Percentiles rank a stretch among this genome's conserved stretches.
Evolutionary conservation across 2,888 invertebrate genomes (phyloP).

Genomic region (Allophyes oxyacanthae): DNA sequence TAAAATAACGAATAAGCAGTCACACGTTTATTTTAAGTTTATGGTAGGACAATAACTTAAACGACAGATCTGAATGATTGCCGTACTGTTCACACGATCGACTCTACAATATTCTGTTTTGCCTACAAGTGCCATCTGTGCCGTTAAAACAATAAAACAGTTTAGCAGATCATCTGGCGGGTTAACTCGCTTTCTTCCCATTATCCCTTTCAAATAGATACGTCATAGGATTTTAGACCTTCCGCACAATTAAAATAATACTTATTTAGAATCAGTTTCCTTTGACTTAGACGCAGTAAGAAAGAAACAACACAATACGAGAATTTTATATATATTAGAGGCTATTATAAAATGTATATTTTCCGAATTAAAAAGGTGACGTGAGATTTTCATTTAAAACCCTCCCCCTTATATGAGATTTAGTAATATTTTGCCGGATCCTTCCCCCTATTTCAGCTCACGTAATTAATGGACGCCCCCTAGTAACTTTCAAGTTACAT

Average conservation of each 20-base stretch:
- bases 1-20: too few relatives aligned
- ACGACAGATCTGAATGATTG: neutral
- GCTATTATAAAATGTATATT: too few relatives aligned
- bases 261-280: constrained; percentile 18
- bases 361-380: too few relatives aligned
- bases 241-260: too few relatives aligned
- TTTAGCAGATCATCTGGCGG: constrained; percentile 21
- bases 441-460: too few relatives aligned
- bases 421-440: too few relatives aligned
- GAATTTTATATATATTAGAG: constrained; percentile 30
- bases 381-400: too few relatives aligned
- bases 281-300: constrained; percentile 3
- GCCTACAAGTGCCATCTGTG: neutral
- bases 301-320: constrained; percentile 4
- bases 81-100: neutral
- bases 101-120: neutral
- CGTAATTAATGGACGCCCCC: too few relatives aligned
- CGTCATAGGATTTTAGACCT: neutral
- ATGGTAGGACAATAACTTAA: neutral
- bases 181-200: constrained; percentile 21
- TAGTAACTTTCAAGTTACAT: too few relatives aligned
- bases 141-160: neutral
- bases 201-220: constrained; percentile 30
- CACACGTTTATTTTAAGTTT: too few relatives aligned
- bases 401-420: too few relatives aligned